A percentile compares a stretch with the other conserved stretches of the same genome.
Evolutionary conservation across 2,797 vertebrate genomes (phyloP).

Genomic region (Malacoraja senta): DNA sequence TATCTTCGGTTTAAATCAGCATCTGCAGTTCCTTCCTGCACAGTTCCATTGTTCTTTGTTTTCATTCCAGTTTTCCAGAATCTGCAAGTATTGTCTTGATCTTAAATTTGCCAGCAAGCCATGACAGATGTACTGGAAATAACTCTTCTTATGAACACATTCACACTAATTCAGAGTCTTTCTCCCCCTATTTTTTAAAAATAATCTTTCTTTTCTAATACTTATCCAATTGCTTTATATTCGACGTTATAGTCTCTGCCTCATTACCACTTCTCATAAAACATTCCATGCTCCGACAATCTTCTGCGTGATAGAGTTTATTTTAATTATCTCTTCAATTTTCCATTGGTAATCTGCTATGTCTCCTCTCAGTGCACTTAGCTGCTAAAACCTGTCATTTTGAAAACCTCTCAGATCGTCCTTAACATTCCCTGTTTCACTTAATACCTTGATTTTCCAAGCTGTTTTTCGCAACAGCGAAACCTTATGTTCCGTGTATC

Average conservation of each 20-base stretch:
- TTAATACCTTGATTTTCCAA: not conserved
- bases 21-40: too few relatives aligned
- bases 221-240: not conserved
- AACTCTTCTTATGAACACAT: not conserved
- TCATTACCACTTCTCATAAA: not conserved
- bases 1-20: too few relatives aligned
- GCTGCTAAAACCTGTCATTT: slow-evolving; percentile 6
- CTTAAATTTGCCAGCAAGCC: not conserved
- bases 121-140: not conserved
- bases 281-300: not conserved
- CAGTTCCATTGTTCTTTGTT: not conserved
- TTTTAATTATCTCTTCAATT: not conserved
- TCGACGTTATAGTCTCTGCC: not conserved
- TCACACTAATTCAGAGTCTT: not conserved
- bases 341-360: not conserved
- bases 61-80: not conserved
- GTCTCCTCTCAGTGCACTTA: not conserved
- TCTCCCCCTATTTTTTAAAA: not conserved
- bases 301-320: not conserved
- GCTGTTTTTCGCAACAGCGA: not conserved
- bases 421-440: not conserved
- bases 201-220: not conserved
- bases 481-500: not conserved
- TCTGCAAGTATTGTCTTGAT: not conserved
- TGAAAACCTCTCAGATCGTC: not conserved